Base-by-base conservation (phyloP, 2,888 invertebrate genomes). In the Ecliptopera silaceata region DNA sequence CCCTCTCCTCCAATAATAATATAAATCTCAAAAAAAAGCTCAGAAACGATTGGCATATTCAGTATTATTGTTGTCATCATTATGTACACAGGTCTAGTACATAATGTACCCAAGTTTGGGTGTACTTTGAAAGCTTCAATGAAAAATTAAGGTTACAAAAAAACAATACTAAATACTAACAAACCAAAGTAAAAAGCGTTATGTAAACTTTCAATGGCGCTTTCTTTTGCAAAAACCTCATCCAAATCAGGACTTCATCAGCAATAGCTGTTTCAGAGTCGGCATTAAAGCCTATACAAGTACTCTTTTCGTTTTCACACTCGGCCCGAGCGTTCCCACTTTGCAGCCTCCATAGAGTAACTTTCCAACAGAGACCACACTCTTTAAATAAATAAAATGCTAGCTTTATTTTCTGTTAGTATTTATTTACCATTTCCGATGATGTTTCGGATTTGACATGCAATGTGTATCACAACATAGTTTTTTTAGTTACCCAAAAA, bases 251-350 rank as follows among this genome's bases (percentile, higher is more conserved):
- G 36, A 56, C 32, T 56, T 50, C 41, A 46, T 59, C 47, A 49
- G 59, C 56, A 59, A 58, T 47, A 54, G 46, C 15, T 20, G 47
- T 56, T 59, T 36, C 69, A 32, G 43, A 68, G 45, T 41, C 15
- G 20, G 64, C 66, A 64, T 71, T 79, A 69, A 74, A 73, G 70
- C 66, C 73, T 77, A 76, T 78, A 76, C 72, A 75, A 75, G 72
- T 67, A 67, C 63, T 70, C 71, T 78, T 80, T 80, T 79, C 75
- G 78, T 79, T 82, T 80, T 77, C 76, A 71, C 77, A 79, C 77
- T 77, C 64, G 59, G 62, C 66, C 65, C 64, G 52, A 69, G 68
- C 68, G 66, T 58, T 64, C 62, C 67, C 70, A 75, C 73, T 77
- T 74, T 65, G 36, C 63, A 41, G 39, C 22, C 31, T 0, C 20